Base-by-base conservation (phyloP, 2,113 vertebrate species). In the Dolichotis patagonum region DNA sequence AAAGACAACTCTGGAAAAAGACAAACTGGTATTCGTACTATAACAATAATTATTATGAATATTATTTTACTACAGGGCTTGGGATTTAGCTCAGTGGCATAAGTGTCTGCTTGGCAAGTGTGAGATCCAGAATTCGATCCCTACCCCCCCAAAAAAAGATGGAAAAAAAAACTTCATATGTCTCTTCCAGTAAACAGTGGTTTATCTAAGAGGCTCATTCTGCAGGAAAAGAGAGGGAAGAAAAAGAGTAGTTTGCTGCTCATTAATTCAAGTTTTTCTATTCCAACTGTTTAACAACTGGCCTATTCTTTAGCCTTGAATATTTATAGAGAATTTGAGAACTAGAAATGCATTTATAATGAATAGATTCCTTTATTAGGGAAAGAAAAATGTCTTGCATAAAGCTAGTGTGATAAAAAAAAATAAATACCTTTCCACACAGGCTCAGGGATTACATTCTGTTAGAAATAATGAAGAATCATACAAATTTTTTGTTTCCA, bases 301-400 rank as follows among this genome's bases (percentile, higher is more conserved):
- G 19, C 14, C 28, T 93, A 73, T 75, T 86, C 35, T 87, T 90
- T 56, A 92, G 43, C 63, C 85, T 96, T 94, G 41, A 35, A 85
- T 19, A 90, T 52, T 49, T 80, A 94, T 22, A 95, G 67, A 96
- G 43, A 93, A 90, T 35, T 92, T 96, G 78, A 95, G 85, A 96
- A 90, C 78, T 85, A 85, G 56, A 88, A 97, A 92, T 43, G 5
- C 22, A 90, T 88, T 94, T 46, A 38, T 77, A 88, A 87, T 87
- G 19, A 91, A 90, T 49, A 38, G 32, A 46, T 89, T 89, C 16
- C 14, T 96, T 94, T 87, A 83, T 88, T 67, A 89, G 91, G 7
- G 52, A 94, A 77, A 49, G 41, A 52, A 88, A 81, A 87, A 85
- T 52, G 43, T 75, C 80, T 96, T 93, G 81, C 73, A 88, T 88